Evolutionary conservation across 2,797 vertebrate species (phyloP).

Genomic region (Sebastes iracundus): DNA sequence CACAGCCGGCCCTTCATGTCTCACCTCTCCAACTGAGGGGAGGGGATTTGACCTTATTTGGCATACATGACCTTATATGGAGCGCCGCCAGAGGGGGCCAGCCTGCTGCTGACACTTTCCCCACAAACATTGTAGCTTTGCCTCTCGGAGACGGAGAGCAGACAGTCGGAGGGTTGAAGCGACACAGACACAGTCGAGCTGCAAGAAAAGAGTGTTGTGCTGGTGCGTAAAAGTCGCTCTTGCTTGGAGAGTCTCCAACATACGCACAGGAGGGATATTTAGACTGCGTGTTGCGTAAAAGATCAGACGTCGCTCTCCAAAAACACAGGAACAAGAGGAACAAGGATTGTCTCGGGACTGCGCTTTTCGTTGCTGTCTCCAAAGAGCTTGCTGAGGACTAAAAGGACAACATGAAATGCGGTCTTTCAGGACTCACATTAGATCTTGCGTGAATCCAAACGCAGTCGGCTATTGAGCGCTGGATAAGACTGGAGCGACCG

Average conservation of each 20-base stretch:
- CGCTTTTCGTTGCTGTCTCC: background rate
- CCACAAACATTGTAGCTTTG: conserved; percentile 67
- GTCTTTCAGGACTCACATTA: background rate
- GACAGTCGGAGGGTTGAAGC: conserved; percentile 65
- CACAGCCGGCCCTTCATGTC: background rate
- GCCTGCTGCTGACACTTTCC: conserved; percentile 82
- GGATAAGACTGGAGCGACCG: background rate
- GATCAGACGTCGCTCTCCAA: conserved; percentile 21
- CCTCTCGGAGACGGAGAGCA: conserved; percentile 60
- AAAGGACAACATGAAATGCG: conserved; percentile 5
- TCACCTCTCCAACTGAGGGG: conserved; percentile 24
- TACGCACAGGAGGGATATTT: conserved; percentile 14
- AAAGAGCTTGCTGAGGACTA: conserved; percentile 18
- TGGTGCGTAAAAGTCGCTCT: conserved; percentile 16
- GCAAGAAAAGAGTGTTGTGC: conserved; percentile 11
- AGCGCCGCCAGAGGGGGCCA: conserved; percentile 45
- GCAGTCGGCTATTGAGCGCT: background rate
- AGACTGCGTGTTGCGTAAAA: background rate
- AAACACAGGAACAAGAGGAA: conserved; percentile 19
- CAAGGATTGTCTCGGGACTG: conserved; percentile 27
- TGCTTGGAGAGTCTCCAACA: background rate
- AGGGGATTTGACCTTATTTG: conserved; percentile 74
- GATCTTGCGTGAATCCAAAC: background rate
- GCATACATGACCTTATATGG: conserved; percentile 73
- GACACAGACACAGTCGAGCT: conserved; percentile 14